Conservation (phyloP, 2,888 invertebrate genomes). For the Alviniconcha strummeri region DNA sequence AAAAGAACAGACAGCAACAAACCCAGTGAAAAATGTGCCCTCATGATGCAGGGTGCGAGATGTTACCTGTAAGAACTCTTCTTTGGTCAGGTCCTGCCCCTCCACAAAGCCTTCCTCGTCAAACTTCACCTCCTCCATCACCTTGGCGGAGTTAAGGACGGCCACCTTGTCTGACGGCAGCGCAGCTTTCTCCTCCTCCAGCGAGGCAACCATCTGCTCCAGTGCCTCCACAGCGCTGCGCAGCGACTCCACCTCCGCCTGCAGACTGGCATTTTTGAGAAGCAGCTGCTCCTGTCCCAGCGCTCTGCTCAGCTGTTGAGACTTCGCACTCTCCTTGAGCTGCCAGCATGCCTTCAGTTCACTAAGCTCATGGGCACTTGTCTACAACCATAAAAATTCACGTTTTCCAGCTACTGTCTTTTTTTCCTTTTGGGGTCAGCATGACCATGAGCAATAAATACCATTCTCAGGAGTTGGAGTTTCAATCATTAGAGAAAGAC, state of each 20-base stretch:
- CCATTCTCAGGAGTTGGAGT: not conserved
- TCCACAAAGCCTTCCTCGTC: constrained; percentile 46
- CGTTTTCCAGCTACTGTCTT: not conserved
- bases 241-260: constrained; percentile 42
- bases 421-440: not conserved
- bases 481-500: too few species aligned
- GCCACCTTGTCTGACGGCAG: constrained; percentile 34
- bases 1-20: too few species aligned
- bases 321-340: constrained; percentile 36
- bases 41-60: too few species aligned
- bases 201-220: constrained; percentile 38
- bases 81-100: constrained; percentile 42
- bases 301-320: constrained; percentile 38
- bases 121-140: constrained; percentile 43
- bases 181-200: constrained; percentile 43
- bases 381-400: not conserved
- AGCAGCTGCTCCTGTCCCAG: constrained; percentile 48
- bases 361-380: not conserved
- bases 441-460: too few species aligned
- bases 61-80: constrained; percentile 38
- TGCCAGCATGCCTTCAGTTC: constrained; percentile 1
- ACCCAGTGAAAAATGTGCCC: too few species aligned
- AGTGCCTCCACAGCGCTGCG: constrained; percentile 23
- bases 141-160: constrained; percentile 35
- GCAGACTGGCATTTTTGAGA: constrained; percentile 44